Conservation (phyloP, 2,797 vertebrate species). For the Lutjanus campechanus region DNA sequence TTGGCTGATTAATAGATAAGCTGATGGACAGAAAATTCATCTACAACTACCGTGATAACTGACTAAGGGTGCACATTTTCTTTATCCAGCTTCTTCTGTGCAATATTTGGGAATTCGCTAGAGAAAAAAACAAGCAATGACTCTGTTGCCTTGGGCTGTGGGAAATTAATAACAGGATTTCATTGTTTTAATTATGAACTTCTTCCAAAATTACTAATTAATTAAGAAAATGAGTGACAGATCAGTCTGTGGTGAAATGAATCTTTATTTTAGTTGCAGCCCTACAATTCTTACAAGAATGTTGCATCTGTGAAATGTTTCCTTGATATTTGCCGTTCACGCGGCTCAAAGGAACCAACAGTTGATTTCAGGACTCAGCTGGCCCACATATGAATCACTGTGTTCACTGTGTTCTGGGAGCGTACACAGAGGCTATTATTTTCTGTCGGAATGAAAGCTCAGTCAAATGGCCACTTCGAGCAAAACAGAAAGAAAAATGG, state of each 20-base stretch:
- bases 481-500: neutral
- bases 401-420: neutral
- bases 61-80: too few species aligned
- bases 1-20: too few species aligned
- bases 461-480: slow-evolving; percentile 4
- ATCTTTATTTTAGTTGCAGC: neutral
- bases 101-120: too few species aligned
- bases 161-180: too few species aligned
- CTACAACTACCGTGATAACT: too few species aligned
- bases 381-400: neutral
- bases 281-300: neutral
- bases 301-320: neutral
- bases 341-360: neutral
- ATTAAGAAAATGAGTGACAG: neutral
- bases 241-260: neutral
- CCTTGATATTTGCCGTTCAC: neutral
- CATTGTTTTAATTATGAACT: too few species aligned
- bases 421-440: neutral
- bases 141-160: too few species aligned
- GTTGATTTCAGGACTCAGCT: neutral
- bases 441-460: neutral
- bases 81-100: too few species aligned
- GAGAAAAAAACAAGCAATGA: too few species aligned
- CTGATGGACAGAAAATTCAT: too few species aligned
- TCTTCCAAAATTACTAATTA: too few species aligned